A percentile compares a stretch with the other conserved stretches of the same genome.
These are phyloP conservation scores for Colletes latitarsis DNA, from an alignment of 1,140 invertebrate genomes.

Conservation along the genomic window DNA sequence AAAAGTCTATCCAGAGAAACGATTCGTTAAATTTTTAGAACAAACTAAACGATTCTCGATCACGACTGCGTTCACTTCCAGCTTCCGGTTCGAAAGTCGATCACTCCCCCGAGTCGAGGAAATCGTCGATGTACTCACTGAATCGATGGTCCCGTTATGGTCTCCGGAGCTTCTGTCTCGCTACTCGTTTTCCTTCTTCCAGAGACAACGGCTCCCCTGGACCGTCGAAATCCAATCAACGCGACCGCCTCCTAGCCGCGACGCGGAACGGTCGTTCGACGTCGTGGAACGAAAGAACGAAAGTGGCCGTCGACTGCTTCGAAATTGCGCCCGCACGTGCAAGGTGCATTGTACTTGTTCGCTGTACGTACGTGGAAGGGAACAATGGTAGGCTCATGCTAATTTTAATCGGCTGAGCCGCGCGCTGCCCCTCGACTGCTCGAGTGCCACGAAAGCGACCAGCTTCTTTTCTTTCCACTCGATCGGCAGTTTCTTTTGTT, in stretches of 20 bases:
- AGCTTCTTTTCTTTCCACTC: conserved; percentile 20
- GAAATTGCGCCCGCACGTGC: conserved; percentile 6
- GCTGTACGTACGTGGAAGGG: conserved; percentile 9
- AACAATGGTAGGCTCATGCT: conserved; percentile 57
- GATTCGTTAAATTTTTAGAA: no score
- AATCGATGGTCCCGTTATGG: background rate
- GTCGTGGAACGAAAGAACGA: background rate
- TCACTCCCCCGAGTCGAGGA: background rate
- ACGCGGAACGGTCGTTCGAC: background rate
- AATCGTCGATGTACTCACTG: conserved; percentile 2
- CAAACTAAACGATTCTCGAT: no score
- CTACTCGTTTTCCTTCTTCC: background rate
- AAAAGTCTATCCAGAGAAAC: no score
- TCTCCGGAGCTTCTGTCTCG: background rate
- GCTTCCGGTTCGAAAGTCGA: background rate
- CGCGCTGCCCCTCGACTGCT: conserved; percentile 22
- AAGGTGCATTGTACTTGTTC: conserved; percentile 47
- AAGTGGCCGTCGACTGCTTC: conserved; percentile 6
- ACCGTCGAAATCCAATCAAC: background rate
- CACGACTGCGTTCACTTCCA: no score
- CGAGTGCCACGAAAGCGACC: conserved; percentile 20
- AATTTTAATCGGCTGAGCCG: conserved; percentile 61
- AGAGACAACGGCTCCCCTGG: background rate
- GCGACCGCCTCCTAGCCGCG: background rate
- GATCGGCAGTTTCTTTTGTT: conserved; percentile 22